Percentiles rank a stretch among this genome's conserved stretches.
Evolutionary conservation across 2,797 vertebrate species (phyloP).

Genomic region (Geotria australis): DNA sequence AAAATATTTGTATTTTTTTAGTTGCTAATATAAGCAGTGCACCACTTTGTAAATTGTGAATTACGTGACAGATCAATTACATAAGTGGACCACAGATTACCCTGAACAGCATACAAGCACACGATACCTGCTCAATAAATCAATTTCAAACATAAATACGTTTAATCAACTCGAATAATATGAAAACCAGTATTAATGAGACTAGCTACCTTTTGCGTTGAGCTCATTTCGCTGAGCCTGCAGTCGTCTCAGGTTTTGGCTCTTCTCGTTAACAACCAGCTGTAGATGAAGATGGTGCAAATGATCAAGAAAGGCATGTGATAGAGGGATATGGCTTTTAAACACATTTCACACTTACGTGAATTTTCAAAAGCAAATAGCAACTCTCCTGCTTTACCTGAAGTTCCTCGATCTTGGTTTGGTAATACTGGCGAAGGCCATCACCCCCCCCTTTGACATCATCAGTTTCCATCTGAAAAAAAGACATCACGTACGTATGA

Average conservation of each 20-base stretch:
- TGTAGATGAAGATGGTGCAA: constrained; percentile 5
- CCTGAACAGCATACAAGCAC: too few species aligned
- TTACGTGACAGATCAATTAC: too few species aligned
- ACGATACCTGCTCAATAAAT: too few species aligned
- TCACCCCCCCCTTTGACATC: constrained; percentile 66
- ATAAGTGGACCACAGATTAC: too few species aligned
- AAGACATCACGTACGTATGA: background rate
- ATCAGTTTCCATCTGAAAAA: constrained; percentile 61
- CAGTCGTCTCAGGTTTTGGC: constrained; percentile 70
- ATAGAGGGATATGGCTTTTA: background rate
- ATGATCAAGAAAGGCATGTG: background rate
- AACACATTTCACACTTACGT: background rate
- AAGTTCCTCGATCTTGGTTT: constrained; percentile 88
- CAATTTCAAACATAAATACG: too few species aligned
- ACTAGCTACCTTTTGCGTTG: constrained; percentile 53
- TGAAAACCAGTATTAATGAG: too few species aligned
- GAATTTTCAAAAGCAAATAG: background rate
- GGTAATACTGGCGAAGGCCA: constrained; percentile 73
- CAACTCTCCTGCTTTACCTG: constrained; percentile 26
- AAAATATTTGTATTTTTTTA: too few species aligned
- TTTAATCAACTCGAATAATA: too few species aligned
- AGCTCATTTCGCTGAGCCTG: constrained; percentile 90
- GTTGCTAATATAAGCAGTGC: too few species aligned
- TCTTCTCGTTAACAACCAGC: constrained; percentile 87
- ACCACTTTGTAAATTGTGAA: too few species aligned